Evolutionary conservation across 2,888 invertebrate species (phyloP).

Genomic region (Yponomeuta malinellus): DNA sequence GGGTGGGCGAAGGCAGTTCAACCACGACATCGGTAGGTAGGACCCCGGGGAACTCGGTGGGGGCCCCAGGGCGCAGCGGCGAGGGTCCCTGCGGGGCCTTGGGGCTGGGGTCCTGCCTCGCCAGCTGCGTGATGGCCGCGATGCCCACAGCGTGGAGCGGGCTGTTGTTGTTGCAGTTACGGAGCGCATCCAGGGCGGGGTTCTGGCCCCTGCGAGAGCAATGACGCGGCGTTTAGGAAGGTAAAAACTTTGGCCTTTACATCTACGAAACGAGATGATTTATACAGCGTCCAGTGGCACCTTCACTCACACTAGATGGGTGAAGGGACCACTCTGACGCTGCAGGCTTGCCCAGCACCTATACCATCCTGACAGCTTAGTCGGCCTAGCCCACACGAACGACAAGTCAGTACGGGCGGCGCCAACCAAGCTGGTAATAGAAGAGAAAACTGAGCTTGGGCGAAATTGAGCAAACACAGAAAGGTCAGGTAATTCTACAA

Average conservation of each 20-base stretch:
- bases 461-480: too few species aligned
- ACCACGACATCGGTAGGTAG: slow-evolving; percentile 70
- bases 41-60: slow-evolving; percentile 64
- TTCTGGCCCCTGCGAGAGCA: slow-evolving; percentile 41
- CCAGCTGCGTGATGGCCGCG: slow-evolving; percentile 86
- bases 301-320: too few species aligned
- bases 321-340: too few species aligned
- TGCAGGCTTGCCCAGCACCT: too few species aligned
- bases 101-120: slow-evolving; percentile 71
- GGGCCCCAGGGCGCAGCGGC: slow-evolving; percentile 33
- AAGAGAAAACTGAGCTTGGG: background rate
- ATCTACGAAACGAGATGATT: too few species aligned
- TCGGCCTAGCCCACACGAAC: too few species aligned
- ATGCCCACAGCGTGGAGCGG: slow-evolving; percentile 82
- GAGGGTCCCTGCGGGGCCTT: slow-evolving; percentile 31
- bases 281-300: too few species aligned
- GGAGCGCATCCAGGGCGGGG: slow-evolving; percentile 63
- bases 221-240: background rate
- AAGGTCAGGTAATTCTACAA: too few species aligned
- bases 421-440: background rate
- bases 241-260: too few species aligned
- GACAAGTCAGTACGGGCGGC: too few species aligned
- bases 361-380: too few species aligned
- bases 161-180: slow-evolving; percentile 73
- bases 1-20: slow-evolving; percentile 59